A percentile compares a stretch with the other conserved stretches of the same genome.
These are phyloP conservation scores for Coenonympha arcania DNA, from an alignment of 2,888 invertebrate genomes.

Conservation along the genomic window DNA sequence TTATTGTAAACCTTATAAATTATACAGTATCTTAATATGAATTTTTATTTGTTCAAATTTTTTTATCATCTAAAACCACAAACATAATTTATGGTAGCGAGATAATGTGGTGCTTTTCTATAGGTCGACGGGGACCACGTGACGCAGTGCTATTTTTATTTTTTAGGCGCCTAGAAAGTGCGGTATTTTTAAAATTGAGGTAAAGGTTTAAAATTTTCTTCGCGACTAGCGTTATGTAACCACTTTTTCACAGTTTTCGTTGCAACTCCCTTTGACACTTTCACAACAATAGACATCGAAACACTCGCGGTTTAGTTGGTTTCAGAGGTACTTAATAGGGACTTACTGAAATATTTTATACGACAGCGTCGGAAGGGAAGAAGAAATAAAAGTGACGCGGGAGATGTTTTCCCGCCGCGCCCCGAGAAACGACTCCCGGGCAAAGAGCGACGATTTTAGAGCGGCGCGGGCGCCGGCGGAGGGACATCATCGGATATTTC, in stretches of 20 bases:
- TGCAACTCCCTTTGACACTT: slow-evolving; percentile 47
- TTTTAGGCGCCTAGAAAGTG: slow-evolving; percentile 69
- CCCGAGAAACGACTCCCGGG: slow-evolving; percentile 75
- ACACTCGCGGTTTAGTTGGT: slow-evolving; percentile 54
- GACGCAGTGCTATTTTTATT: slow-evolving; percentile 68
- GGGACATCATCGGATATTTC: slow-evolving; percentile 78
- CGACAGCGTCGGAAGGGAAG: slow-evolving; percentile 75
- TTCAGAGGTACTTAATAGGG: slow-evolving; percentile 42
- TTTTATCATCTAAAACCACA: not conserved
- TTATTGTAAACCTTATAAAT: not conserved
- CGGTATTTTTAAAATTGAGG: slow-evolving; percentile 73
- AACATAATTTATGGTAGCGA: slow-evolving; percentile 41
- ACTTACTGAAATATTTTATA: slow-evolving; percentile 69
- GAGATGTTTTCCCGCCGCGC: slow-evolving; percentile 75
- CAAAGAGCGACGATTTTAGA: slow-evolving; percentile 74
- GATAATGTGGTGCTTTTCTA: slow-evolving; percentile 70
- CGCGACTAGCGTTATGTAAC: slow-evolving; percentile 70
- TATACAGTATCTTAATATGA: slow-evolving; percentile 13
- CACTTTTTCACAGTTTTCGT: slow-evolving; percentile 54
- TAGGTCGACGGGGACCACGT: slow-evolving; percentile 71
- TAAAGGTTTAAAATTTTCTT: slow-evolving; percentile 46
- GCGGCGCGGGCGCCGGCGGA: slow-evolving; percentile 78
- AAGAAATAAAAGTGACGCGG: slow-evolving; percentile 74
- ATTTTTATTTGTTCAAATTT: not conserved
- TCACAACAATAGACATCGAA: slow-evolving; percentile 51